Percentiles rank a stretch among this genome's conserved stretches.
These are phyloP conservation scores for Cordilura impudica DNA, from an alignment of 2,888 invertebrate genomes.

Conservation along the genomic window DNA sequence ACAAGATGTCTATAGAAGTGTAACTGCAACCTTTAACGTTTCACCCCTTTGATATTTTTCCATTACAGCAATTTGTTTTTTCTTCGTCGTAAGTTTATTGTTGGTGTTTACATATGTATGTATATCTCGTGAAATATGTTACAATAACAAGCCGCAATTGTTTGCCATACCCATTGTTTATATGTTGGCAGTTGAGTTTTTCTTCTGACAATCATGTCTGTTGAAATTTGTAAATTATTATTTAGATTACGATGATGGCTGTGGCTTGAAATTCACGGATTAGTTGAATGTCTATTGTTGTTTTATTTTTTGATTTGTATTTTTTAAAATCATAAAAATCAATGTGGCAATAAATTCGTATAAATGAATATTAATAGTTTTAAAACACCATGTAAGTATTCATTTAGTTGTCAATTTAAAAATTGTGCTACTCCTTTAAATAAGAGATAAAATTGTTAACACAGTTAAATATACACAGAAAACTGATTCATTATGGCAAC, in stretches of 20 bases:
- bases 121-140: slow-evolving; percentile 13
- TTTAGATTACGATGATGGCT: slow-evolving; percentile 14
- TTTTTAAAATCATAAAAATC: slow-evolving; percentile 12
- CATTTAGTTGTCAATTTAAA: too few species aligned
- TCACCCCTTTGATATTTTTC: not conserved
- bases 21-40: slow-evolving; percentile 24
- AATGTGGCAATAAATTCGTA: slow-evolving; percentile 15
- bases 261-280: not conserved
- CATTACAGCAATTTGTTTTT: not conserved
- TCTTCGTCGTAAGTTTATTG: not conserved
- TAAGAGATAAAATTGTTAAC: too few species aligned
- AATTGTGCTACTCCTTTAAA: too few species aligned
- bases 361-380: not conserved
- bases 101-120: not conserved
- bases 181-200: not conserved
- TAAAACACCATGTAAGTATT: not conserved
- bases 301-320: not conserved
- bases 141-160: slow-evolving; percentile 40
- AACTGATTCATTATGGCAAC: too few species aligned
- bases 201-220: slow-evolving; percentile 1
- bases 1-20: too few species aligned
- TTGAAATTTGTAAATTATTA: slow-evolving; percentile 29
- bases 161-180: slow-evolving; percentile 48
- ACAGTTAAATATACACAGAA: too few species aligned
- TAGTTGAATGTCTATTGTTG: slow-evolving; percentile 33